Percentiles rank a stretch among this genome's conserved stretches.
Conservation (phyloP, 2,113 vertebrate species). For the Apus apus region DNA sequence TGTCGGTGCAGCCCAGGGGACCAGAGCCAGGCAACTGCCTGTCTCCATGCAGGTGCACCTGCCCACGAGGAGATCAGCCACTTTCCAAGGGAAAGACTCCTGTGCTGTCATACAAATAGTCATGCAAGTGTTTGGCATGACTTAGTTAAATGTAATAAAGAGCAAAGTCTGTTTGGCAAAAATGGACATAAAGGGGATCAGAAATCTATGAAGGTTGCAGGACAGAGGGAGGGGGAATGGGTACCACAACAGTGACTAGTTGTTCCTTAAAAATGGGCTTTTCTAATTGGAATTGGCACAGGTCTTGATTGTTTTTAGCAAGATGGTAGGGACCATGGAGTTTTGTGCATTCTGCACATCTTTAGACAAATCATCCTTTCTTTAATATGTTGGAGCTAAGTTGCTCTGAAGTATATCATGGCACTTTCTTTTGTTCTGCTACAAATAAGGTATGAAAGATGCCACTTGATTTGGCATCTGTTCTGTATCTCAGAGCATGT, state of each 20-base stretch:
- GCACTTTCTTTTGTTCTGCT: background rate
- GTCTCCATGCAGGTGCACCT: background rate
- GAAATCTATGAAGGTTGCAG: background rate
- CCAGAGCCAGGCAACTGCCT: background rate
- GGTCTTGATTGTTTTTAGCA: background rate
- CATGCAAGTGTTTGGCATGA: background rate
- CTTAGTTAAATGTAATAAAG: background rate
- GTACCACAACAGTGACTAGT: background rate
- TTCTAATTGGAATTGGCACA: background rate
- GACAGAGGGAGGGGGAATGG: background rate
- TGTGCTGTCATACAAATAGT: background rate
- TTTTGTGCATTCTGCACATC: background rate
- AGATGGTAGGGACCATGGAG: background rate
- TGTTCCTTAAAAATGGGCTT: background rate
- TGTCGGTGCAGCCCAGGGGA: constrained; percentile 37
- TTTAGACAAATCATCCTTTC: background rate
- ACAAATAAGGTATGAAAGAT: background rate
- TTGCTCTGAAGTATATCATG: background rate
- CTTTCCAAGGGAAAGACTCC: background rate
- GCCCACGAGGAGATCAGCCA: background rate
- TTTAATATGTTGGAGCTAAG: background rate
- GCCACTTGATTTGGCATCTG: background rate
- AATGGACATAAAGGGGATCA: background rate
- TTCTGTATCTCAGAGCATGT: background rate
- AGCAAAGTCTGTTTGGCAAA: background rate